Percentiles rank a stretch among this genome's conserved stretches.
Evolutionary conservation across 2,888 invertebrate species (phyloP).

Genomic region (Podotricha telesiphe): DNA sequence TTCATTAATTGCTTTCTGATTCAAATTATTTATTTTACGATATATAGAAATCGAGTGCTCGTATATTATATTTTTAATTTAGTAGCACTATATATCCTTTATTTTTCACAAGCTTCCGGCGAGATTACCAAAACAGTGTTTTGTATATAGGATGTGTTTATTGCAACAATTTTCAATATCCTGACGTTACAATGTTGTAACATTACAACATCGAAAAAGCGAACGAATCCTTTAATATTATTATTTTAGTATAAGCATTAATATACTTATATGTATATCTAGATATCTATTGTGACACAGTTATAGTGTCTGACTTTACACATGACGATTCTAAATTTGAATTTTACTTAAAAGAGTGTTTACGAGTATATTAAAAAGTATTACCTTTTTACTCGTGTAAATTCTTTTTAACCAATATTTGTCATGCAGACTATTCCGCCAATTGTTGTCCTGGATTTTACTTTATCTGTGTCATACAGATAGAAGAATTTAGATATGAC

Average conservation of each 20-base stretch:
- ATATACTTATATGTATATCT: too few species aligned
- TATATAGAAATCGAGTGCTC: too few species aligned
- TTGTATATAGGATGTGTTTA: constrained; percentile 24
- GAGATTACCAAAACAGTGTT: constrained; percentile 17
- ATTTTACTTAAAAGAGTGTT: too few species aligned
- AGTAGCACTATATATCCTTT: constrained; percentile 13
- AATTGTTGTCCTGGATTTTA: neutral
- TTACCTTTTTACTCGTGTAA: too few species aligned
- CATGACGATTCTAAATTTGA: too few species aligned
- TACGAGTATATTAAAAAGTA: too few species aligned
- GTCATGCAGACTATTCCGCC: neutral
- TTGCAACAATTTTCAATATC: constrained; percentile 28
- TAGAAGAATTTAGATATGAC: constrained; percentile 6
- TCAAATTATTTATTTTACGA: too few species aligned
- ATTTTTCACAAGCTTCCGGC: constrained; percentile 35
- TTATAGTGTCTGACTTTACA: too few species aligned
- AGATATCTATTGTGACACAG: too few species aligned
- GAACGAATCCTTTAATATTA: neutral
- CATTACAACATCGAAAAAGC: neutral
- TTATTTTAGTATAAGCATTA: neutral
- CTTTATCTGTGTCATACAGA: constrained; percentile 1
- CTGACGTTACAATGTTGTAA: constrained; percentile 4
- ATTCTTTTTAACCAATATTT: too few species aligned
- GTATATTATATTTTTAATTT: neutral
- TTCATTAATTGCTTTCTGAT: too few species aligned